Evolutionary conservation across 2,797 vertebrate species (phyloP), one percentile per base, ranked within the genome.

Genomic region (Hemitrygon akajei): DNA sequence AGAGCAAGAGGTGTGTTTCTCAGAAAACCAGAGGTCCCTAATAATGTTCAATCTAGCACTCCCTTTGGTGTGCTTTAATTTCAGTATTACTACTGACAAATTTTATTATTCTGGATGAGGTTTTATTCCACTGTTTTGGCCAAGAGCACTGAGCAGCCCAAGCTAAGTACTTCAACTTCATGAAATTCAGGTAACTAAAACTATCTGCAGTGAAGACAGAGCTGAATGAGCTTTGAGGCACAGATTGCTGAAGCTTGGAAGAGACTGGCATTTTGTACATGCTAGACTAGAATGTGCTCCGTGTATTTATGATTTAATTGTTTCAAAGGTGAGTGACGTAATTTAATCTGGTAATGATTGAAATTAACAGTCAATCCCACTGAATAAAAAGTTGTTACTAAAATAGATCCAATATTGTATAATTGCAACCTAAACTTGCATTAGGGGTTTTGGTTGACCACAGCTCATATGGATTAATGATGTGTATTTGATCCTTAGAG

Each of bases 381-480:
- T 37, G 86, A 89, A 37, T 22, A 89, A 89, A 22, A n/a, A 89
- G 86, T 89, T 89, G 7, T 34, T 89, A n/a, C 60, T 66, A 66
- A 89, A 69, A 89, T 69, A 69, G 63, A 89, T 89, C 30, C n/a
- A n/a, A 89, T 37, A 22, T 69, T 20, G n/a, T 37, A 22, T 22
- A 69, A 37, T 7, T 69, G 86, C 63, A 89, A 34, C 30, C 12
- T 63, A 63, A 87, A 37, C 63, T 89, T 69, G 7, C 86, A 89
- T 89, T 89, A 22, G 86, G n/a, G 60, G 63, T 37, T 89, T 89
- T 89, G 63, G 86, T 89, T 89, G 86, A 69, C 86, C 86, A 69
- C 86, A 89, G 63, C 86, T 34, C 60, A 69, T 20, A 37, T 89
- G 18, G n/a, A 69, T 89, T 37, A 69, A 89, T 89, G 86, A 69